Conservation (phyloP, 1,140 invertebrate species). For the Melitaea cinxia region DNA sequence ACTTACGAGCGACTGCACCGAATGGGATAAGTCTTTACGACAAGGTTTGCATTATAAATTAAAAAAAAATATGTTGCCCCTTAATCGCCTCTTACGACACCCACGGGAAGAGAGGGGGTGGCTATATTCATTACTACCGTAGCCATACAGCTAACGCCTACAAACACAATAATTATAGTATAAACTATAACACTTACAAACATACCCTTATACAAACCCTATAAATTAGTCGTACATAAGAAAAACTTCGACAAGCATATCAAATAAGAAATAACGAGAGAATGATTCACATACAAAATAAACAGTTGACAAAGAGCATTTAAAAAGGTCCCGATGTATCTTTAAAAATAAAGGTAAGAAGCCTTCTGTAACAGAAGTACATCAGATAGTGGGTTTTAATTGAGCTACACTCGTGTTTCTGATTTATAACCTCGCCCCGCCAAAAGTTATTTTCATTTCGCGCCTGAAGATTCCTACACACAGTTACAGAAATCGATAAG, state of each 20-base stretch:
- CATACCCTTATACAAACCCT: background rate
- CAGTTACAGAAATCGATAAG: background rate
- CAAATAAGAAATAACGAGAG: slow-evolving; percentile 35
- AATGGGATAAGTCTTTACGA: too few species aligned
- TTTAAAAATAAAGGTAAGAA: slow-evolving; percentile 45
- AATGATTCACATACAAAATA: slow-evolving; percentile 49
- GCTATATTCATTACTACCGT: too few species aligned
- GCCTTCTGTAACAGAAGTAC: slow-evolving; percentile 60
- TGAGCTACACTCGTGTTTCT: slow-evolving; percentile 74
- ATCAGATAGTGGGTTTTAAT: slow-evolving; percentile 78
- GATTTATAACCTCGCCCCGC: slow-evolving; percentile 72
- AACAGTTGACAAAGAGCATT: slow-evolving; percentile 56
- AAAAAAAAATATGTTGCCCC: too few species aligned
- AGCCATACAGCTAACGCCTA: too few species aligned
- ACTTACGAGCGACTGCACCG: too few species aligned
- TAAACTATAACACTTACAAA: too few species aligned
- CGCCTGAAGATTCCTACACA: slow-evolving; percentile 38
- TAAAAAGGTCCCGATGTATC: slow-evolving; percentile 47
- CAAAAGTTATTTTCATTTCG: slow-evolving; percentile 76
- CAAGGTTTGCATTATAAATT: too few species aligned
- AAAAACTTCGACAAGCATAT: background rate
- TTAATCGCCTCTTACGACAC: too few species aligned
- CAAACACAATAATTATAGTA: too few species aligned
- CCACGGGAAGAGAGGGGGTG: too few species aligned
- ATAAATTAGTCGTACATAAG: slow-evolving; percentile 4